Base-by-base conservation (phyloP, 1,140 invertebrate species). In the Zaprionus capensis region DNA sequence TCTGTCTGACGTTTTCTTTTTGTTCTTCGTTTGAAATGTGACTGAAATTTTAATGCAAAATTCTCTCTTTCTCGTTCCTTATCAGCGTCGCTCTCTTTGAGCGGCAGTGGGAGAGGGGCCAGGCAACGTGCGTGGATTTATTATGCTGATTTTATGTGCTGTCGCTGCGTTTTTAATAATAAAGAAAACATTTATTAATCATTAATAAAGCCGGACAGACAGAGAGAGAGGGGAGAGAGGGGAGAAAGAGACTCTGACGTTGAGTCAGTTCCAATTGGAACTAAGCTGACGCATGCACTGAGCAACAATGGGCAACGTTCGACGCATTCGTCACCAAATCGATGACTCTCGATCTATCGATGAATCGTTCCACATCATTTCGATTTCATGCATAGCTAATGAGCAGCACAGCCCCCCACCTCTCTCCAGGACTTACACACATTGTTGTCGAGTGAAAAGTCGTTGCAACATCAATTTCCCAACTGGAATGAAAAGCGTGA, bases 31-130 rank as follows among this genome's bases (percentile, higher is more conserved):
- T 88, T 76, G 81, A 76, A 72, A 88, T 87, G 83, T 87, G 83
- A 87, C 83, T 87, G 84, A 87, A 87, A 87, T 87, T 78, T 88
- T 81, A 88, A 87, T 88, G 84, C 81, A 67, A 66, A 84, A 72
- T 62, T 55, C 36, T 66, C 53, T 78, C 46, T 66, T 66, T 75
- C 59, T 81, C 15, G 26, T 55, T 65, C 14, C 34, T 70, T 64
- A 64, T 34, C 46, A 62, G 31, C 67, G 15, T 15, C 59, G 59
- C 61, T 75, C 67, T 75, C 72, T 69, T 67, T 67, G 41, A 9
- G 38, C 2, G 15, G 15, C 20, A 44, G 22, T 49, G 38, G 17
- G 38, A 38, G 51, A 46, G 7, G 38, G 12, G 34, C 24, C 20
- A 26, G 31, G 55, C 14, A 49, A 49, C 62, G 69, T 88, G 73